These are phyloP conservation scores for Bombus confusus DNA, from an alignment of 1,140 invertebrate species.

Conservation along the genomic window DNA sequence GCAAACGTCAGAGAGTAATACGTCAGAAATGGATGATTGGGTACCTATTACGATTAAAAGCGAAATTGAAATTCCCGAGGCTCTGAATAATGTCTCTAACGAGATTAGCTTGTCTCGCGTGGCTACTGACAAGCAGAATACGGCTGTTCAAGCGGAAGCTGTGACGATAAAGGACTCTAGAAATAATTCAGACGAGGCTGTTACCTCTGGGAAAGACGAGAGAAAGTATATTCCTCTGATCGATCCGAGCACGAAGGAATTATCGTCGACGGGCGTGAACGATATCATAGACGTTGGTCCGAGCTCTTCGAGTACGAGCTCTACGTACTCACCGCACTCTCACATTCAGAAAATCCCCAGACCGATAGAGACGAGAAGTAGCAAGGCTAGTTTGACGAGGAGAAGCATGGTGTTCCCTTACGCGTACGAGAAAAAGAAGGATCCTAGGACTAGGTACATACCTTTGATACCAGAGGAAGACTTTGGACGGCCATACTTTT, in stretches of 20 bases:
- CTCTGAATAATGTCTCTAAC: background rate
- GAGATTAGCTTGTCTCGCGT: background rate
- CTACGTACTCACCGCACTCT: slow-evolving; percentile 68
- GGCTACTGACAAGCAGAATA: background rate
- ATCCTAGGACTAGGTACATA: slow-evolving; percentile 80
- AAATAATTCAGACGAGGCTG: slow-evolving; percentile 23
- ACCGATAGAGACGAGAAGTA: background rate
- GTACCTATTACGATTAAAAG: slow-evolving; percentile 61
- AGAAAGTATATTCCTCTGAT: slow-evolving; percentile 78
- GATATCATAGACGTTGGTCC: slow-evolving; percentile 40
- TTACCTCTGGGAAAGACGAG: slow-evolving; percentile 46
- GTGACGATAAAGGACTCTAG: background rate
- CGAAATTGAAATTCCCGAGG: background rate
- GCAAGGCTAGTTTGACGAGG: slow-evolving; percentile 31
- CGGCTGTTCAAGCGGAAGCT: background rate
- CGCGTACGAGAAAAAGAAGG: slow-evolving; percentile 77
- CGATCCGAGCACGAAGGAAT: slow-evolving; percentile 44
- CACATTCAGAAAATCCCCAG: slow-evolving; percentile 77
- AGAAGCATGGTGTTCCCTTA: slow-evolving; percentile 77
- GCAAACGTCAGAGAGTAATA: slow-evolving; percentile 14
- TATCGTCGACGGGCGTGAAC: slow-evolving; percentile 31
- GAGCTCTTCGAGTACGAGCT: slow-evolving; percentile 14
- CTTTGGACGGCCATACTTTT: slow-evolving; percentile 48
- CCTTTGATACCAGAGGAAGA: slow-evolving; percentile 79
- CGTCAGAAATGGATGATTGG: slow-evolving; percentile 73